phyloP scores from a whole-genome alignment of 1,140 invertebrate genomes.

The Trypoxylus dichotomus region DNA sequence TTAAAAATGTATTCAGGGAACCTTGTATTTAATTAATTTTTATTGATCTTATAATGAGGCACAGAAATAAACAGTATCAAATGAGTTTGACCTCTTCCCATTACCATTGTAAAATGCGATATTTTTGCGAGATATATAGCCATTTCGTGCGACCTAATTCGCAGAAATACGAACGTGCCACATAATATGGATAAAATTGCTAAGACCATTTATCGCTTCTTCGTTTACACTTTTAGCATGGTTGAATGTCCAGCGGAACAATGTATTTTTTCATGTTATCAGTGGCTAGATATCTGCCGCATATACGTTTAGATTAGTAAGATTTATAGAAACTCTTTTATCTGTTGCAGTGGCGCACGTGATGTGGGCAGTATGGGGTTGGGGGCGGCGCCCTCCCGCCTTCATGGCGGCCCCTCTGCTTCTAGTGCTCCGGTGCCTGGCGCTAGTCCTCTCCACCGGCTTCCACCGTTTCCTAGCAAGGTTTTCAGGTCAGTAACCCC shows the following conservation, averaged over 20 bases:
- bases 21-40: too few relatives aligned
- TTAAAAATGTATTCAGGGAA: too few relatives aligned
- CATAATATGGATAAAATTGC: not conserved
- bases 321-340: not conserved
- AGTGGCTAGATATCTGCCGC: not conserved
- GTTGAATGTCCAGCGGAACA: not conserved
- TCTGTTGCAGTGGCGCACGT: conserved; percentile 53
- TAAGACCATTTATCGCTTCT: not conserved
- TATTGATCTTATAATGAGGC: too few relatives aligned
- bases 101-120: too few relatives aligned
- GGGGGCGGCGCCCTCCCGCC: conserved; percentile 41
- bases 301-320: not conserved
- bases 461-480: conserved; percentile 54
- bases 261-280: not conserved
- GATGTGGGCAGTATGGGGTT: conserved; percentile 51
- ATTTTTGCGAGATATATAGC: too few relatives aligned
- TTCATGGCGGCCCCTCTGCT: conserved; percentile 44
- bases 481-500: conserved; percentile 52
- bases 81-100: too few relatives aligned
- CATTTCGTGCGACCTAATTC: too few relatives aligned
- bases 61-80: too few relatives aligned
- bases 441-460: conserved; percentile 50
- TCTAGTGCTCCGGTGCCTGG: conserved; percentile 48
- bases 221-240: not conserved
- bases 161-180: not conserved